A percentile compares a stretch with the other conserved stretches of the same genome.
These are phyloP conservation scores for Ctenodactylus gundi DNA, from an alignment of 2,113 vertebrate genomes.

Conservation along the genomic window DNA sequence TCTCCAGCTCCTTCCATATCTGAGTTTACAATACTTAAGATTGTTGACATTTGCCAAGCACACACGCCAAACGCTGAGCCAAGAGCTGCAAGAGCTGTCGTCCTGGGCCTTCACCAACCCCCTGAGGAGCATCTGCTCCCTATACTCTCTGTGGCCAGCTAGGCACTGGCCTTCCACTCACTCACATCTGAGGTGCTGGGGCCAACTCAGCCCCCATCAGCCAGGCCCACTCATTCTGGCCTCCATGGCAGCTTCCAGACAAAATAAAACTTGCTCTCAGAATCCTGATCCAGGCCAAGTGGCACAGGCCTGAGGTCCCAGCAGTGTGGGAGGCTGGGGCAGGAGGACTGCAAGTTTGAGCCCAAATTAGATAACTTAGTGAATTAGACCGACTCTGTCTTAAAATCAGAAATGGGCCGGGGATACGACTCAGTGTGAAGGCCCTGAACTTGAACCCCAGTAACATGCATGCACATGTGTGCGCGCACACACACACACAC, in stretches of 20 bases:
- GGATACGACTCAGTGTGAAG: too few species aligned
- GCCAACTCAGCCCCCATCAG: neutral
- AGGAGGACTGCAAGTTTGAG: too few species aligned
- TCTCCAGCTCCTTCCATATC: neutral
- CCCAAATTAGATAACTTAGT: too few species aligned
- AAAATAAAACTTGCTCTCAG: neutral
- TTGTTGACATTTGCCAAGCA: too few species aligned
- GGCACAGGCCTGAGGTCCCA: too few species aligned
- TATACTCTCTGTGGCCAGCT: neutral
- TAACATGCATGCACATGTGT: too few species aligned
- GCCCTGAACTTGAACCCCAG: too few species aligned
- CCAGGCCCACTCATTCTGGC: neutral
- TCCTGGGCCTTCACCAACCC: fast-evolving
- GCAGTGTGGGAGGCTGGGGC: too few species aligned
- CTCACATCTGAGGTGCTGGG: neutral
- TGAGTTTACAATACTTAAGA: neutral
- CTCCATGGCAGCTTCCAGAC: neutral
- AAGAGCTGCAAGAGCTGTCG: fast-evolving
- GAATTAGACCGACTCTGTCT: too few species aligned
- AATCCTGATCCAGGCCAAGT: neutral
- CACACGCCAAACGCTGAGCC: fast-evolving
- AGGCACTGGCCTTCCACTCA: neutral
- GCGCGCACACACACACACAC: too few species aligned
- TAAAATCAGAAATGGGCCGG: too few species aligned
- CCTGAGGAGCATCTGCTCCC: neutral